Conservation (phyloP, 2,113 vertebrate genomes). For the Trichechus manatus region DNA sequence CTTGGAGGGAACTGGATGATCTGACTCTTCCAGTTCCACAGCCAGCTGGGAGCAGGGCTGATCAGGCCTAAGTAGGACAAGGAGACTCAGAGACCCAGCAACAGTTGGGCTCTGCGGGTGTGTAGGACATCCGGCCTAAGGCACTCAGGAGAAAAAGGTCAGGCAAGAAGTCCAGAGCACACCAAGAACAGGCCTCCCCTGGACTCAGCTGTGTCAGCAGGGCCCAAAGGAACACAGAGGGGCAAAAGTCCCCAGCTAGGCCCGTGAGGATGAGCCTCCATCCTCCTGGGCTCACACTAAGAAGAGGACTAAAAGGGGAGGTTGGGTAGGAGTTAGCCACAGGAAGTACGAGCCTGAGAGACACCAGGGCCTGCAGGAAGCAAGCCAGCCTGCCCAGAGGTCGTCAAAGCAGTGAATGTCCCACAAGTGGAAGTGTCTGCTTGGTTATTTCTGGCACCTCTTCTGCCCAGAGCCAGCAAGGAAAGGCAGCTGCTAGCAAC, state of each 20-base stretch:
- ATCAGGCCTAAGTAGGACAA: not conserved
- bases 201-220: constrained; percentile 16
- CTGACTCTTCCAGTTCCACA: not conserved
- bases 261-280: not conserved
- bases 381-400: constrained; percentile 33
- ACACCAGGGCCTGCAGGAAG: not conserved
- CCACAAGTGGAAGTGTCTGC: constrained; percentile 76
- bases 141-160: not conserved
- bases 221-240: not conserved
- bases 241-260: constrained; percentile 1
- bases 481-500: constrained; percentile 86
- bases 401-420: constrained; percentile 11
- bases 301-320: constrained; percentile 21
- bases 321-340: not conserved
- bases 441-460: constrained; percentile 87
- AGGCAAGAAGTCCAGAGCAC: not conserved
- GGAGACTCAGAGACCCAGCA: not conserved
- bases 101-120: not conserved
- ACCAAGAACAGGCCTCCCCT: not conserved
- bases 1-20: not conserved
- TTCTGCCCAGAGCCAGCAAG: constrained; percentile 83
- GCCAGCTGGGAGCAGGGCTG: not conserved
- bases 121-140: not conserved
- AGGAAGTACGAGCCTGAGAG: constrained; percentile 4
- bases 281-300: constrained; percentile 10